Base-by-base conservation (phyloP, 2,888 invertebrate genomes). In the Sarcophaga variegata region DNA sequence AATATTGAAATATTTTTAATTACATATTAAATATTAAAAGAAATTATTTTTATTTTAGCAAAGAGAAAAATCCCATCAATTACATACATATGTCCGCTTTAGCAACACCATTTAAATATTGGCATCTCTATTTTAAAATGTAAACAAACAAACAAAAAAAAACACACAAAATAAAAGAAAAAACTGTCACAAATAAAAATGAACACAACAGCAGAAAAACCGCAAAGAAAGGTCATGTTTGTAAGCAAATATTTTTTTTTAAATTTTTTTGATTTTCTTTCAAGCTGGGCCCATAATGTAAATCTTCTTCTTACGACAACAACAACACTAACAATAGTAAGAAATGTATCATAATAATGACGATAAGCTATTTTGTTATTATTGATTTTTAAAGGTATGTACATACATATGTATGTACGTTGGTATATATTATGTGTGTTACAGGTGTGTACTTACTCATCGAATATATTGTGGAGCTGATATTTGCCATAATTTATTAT, bases 391-490 rank as follows among this genome's bases (percentile, higher is more conserved):
- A 59, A 47, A 14, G 0, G 25, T 49, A 54, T 20, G 17, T 17
- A 54, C 8, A 54, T 17, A 20, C 6, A 59, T n/a, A 59, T 27
- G 10, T 11, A 37, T 17, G 17, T 70, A 70, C 5, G 6, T 20
- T 17, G 62, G 6, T 54, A 5, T 17, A 62, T 20, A 62, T 0
- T 8, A 62, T 54, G 4, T 54, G 14, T 54, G 8, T 20, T n/a
- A 59, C 59, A 59, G 14, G 59, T 59, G n/a, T 10, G 11, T 87
- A 90, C 92, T 92, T 90, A 92, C 92, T 88, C 81, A 69, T 76
- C 71, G 20, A 89, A 84, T 45, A 72, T 20, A 27, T 79, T 81
- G n/a, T 88, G 86, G 84, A 90, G 79, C 62, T 87, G 88, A 37
- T 86, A 84, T 62, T 88, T 85, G 59, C 81, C 83, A 63, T 83